Conservation (phyloP, 2,113 vertebrate species). For the Xenus cinereus region DNA sequence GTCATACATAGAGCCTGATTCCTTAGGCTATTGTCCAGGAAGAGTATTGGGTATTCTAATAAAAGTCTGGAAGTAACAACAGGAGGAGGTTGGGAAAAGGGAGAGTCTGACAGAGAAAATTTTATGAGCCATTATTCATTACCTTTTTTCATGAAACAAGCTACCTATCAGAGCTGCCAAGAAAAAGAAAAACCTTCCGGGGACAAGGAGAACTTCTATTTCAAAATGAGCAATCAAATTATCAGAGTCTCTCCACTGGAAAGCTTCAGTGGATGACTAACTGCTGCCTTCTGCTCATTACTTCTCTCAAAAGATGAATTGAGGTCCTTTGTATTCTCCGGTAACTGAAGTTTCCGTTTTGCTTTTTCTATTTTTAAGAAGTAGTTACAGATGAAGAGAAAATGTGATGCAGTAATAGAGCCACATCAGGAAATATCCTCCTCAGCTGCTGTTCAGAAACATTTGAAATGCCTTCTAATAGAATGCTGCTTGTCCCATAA, state of each 20-base stretch:
- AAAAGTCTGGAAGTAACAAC: neutral
- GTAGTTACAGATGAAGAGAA: slow-evolving; percentile 71
- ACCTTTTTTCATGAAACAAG: slow-evolving; percentile 25
- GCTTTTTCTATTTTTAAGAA: slow-evolving; percentile 72
- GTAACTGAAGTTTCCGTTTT: slow-evolving; percentile 70
- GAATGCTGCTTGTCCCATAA: slow-evolving; percentile 65
- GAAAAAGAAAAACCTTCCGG: slow-evolving; percentile 53
- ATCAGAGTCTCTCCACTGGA: slow-evolving; percentile 61
- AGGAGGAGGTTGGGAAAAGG: neutral
- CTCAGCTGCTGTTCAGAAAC: slow-evolving; percentile 58
- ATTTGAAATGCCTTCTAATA: slow-evolving; percentile 65
- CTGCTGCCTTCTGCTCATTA: slow-evolving; percentile 68
- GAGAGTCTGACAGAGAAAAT: neutral
- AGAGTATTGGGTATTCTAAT: neutral
- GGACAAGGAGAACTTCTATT: slow-evolving; percentile 58
- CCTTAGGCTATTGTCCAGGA: neutral
- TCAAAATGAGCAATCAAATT: slow-evolving; percentile 71
- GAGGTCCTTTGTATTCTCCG: slow-evolving; percentile 55
- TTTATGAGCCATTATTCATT: slow-evolving; percentile 14
- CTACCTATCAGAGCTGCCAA: slow-evolving; percentile 55
- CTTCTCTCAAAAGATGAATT: slow-evolving; percentile 69
- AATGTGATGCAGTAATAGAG: slow-evolving; percentile 61
- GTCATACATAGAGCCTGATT: neutral
- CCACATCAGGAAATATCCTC: slow-evolving; percentile 66
- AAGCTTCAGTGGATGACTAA: slow-evolving; percentile 68